Percentiles rank a stretch among this genome's conserved stretches.
Evolutionary conservation across 2,888 invertebrate genomes (phyloP).

Genomic region (Hydriomena furcata): DNA sequence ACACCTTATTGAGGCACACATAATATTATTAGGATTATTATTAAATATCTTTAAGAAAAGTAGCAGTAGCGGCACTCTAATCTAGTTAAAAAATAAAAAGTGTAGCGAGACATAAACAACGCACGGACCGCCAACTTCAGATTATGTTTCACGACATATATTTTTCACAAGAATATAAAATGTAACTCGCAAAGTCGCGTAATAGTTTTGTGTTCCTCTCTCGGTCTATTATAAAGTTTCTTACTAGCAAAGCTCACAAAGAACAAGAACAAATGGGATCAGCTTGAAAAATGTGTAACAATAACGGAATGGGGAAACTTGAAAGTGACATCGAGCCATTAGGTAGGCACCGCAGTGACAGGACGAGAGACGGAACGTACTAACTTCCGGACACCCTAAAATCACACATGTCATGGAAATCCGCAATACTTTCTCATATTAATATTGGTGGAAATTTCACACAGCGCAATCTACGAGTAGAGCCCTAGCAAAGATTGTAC

Average conservation of each 20-base stretch:
- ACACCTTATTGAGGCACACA: too few species aligned
- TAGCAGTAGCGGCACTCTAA: slow-evolving; percentile 7
- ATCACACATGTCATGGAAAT: background rate
- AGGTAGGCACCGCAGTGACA: slow-evolving; percentile 50
- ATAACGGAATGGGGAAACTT: slow-evolving; percentile 69
- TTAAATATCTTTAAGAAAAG: slow-evolving; percentile 1
- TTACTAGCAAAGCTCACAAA: slow-evolving; percentile 49
- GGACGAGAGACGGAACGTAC: slow-evolving; percentile 23
- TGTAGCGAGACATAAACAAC: slow-evolving; percentile 10
- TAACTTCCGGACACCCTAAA: slow-evolving; percentile 1
- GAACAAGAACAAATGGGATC: slow-evolving; percentile 64
- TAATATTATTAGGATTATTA: too few species aligned
- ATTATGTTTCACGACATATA: slow-evolving; percentile 27
- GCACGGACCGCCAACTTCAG: slow-evolving; percentile 10
- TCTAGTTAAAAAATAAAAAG: slow-evolving; percentile 9
- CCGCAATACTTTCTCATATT: too few species aligned
- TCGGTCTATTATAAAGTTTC: slow-evolving; percentile 56
- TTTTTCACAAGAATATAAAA: slow-evolving; percentile 36
- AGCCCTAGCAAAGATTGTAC: too few species aligned
- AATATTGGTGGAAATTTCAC: too few species aligned
- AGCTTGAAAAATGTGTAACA: slow-evolving; percentile 68
- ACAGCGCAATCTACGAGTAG: too few species aligned
- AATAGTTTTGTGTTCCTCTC: slow-evolving; percentile 46
- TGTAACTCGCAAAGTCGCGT: slow-evolving; percentile 37
- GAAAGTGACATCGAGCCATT: slow-evolving; percentile 66